Evolutionary conservation across 2,888 invertebrate genomes (phyloP), one percentile per base, ranked within the genome.

Genomic region (Teleogryllus oceanicus): DNA sequence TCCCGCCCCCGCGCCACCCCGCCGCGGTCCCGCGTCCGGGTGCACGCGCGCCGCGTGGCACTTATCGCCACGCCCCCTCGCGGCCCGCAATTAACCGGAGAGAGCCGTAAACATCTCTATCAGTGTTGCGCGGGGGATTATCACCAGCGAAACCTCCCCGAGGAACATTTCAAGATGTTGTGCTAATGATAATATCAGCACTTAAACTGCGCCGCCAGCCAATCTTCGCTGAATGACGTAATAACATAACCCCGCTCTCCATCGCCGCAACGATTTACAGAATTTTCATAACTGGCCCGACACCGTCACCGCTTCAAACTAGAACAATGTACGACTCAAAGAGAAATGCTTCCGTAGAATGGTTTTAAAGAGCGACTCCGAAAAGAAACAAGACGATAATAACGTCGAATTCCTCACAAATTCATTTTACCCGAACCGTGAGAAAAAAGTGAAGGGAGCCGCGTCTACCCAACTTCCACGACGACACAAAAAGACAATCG

Each of bases 181-280:
- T 62, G 62, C 62, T 62, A 62, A 62, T 62, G 62, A 62, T 62
- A 62, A 62, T 62, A 62, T 62, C 62, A 13, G 62, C 62, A 62
- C 62, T 62, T n/a, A 62, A 62, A 62, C n/a, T 62, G 62, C 62
- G 62, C 16, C 62, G 13, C n/a, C 62, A 62, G n/a, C 62, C 16
- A 62, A 18, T n/a, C n/a, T 62, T 18, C n/a, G 62, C n/a, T 11
- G n/a, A 18, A 62, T 13, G 62, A 62, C n/a, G 16, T 62, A 13
- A 62, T 62, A 62, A 62, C 62, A 13, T 62, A 13, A 62, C 62
- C 4, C 3, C n/a, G 62, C 62, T n/a, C 62, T 12, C 62, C 13
- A n/a, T 11, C n/a, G 13, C n/a, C 16, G 37, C 37, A 37, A 37
- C 37, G 37, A 37, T 37, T 37, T 37, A 37, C 37, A 37, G 37